A percentile compares a stretch with the other conserved stretches of the same genome.
phyloP scores from a whole-genome alignment of 2,888 invertebrate species.

The Parnassius mnemosyne region DNA sequence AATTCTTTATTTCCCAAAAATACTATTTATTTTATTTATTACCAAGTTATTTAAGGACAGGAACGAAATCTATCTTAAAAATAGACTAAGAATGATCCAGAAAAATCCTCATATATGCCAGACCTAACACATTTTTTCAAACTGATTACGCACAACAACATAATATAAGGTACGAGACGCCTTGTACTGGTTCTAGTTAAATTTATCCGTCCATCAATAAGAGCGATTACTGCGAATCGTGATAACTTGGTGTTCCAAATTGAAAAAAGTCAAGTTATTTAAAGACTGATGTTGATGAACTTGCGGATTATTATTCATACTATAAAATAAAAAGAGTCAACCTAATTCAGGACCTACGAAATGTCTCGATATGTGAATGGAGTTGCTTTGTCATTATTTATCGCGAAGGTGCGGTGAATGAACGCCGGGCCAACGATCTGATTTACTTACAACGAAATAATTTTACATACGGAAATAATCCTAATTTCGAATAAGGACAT shows the following conservation, averaged over 20 bases:
- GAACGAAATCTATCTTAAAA: not conserved
- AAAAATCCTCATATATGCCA: not conserved
- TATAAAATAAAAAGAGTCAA: conserved; percentile 18
- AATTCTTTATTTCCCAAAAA: too few species aligned
- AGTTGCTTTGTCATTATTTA: conserved; percentile 38
- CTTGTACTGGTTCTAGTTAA: not conserved
- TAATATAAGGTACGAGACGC: not conserved
- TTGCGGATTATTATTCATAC: conserved; percentile 4
- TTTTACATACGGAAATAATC: conserved; percentile 52
- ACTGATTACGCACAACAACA: not conserved
- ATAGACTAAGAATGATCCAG: not conserved
- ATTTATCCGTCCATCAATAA: not conserved
- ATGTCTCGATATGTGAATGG: conserved; percentile 26
- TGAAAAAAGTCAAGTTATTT: conserved; percentile 1
- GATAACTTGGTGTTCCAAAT: too few species aligned
- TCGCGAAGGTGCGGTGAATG: conserved; percentile 43
- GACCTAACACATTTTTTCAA: too few species aligned
- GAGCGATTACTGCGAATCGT: too few species aligned
- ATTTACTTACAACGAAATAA: conserved; percentile 42
- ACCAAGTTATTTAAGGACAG: too few species aligned
- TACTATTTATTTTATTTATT: too few species aligned
- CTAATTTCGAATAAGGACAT: conserved; percentile 38
- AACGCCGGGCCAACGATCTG: conserved; percentile 45
- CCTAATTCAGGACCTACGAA: conserved; percentile 21
- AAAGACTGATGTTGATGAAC: conserved; percentile 7